These are phyloP conservation scores for Dorcus hopei DNA, from an alignment of 2,888 invertebrate genomes.

Conservation along the genomic window DNA sequence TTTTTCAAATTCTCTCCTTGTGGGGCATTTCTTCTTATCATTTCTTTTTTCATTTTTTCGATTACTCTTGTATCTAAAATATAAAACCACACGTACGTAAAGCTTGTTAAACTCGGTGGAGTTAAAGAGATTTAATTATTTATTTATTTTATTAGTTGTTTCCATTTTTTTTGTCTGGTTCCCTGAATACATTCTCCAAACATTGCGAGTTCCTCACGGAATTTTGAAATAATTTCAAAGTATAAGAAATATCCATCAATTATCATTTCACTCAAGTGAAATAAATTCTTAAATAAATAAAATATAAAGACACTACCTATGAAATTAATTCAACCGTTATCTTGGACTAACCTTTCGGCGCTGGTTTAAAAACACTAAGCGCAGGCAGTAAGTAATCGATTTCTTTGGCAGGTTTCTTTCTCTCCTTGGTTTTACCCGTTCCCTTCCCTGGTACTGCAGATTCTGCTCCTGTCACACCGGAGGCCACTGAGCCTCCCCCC, in stretches of 20 bases:
- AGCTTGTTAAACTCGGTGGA: too few relatives aligned
- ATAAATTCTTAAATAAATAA: not conserved
- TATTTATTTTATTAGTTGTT: too few relatives aligned
- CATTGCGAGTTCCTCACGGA: too few relatives aligned
- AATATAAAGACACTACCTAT: not conserved
- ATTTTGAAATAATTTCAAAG: too few relatives aligned
- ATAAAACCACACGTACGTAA: too few relatives aligned
- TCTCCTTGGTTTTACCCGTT: constrained; percentile 3
- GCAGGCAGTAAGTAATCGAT: constrained; percentile 7
- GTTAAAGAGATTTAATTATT: too few relatives aligned
- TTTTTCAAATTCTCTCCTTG: constrained; percentile 40
- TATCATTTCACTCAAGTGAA: not conserved
- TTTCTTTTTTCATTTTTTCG: constrained; percentile 35
- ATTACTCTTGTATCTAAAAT: constrained; percentile 8
- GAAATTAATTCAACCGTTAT: not conserved
- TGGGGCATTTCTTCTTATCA: constrained; percentile 39
- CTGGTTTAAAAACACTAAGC: constrained; percentile 7
- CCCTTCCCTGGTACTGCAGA: too few relatives aligned
- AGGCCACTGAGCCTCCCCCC: not conserved
- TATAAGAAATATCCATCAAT: too few relatives aligned
- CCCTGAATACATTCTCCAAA: too few relatives aligned
- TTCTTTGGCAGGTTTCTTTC: not conserved
- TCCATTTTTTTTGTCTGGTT: too few relatives aligned
- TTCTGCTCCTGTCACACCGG: not conserved
- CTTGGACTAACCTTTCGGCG: too few relatives aligned